A percentile compares a stretch with the other conserved stretches of the same genome.
Evolutionary conservation across 2,113 vertebrate species (phyloP).

Genomic region (Garra rufa): DNA sequence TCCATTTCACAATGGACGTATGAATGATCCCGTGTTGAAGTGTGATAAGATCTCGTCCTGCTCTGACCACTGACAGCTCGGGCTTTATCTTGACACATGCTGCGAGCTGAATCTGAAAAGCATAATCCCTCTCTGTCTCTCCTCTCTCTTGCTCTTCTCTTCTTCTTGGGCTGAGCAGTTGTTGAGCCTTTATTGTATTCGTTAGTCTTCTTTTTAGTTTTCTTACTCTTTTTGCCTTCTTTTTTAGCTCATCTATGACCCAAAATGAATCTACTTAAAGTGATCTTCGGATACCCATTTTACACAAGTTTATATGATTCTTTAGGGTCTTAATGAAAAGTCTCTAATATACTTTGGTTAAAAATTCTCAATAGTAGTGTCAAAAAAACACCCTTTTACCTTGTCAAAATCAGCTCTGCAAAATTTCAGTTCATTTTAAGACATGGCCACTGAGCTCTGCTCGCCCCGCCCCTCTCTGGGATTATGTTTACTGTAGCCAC

Average conservation of each 20-base stretch:
- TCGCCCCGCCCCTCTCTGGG: too few species aligned
- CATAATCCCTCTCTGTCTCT: conserved; percentile 1
- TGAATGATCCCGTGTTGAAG: conserved; percentile 52
- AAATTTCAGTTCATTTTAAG: too few species aligned
- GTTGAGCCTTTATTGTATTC: neutral
- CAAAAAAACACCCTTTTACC: too few species aligned
- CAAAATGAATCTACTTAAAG: too few species aligned
- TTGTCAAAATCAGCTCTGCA: too few species aligned
- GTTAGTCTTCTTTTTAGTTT: neutral
- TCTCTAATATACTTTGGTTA: too few species aligned
- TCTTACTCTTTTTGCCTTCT: neutral
- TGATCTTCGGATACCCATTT: too few species aligned
- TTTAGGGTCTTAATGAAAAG: too few species aligned
- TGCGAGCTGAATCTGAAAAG: conserved; percentile 36
- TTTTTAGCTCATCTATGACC: neutral
- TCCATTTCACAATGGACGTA: conserved; percentile 44
- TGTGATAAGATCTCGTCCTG: conserved; percentile 40
- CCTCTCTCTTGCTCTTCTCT: conserved; percentile 13
- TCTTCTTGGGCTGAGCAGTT: neutral
- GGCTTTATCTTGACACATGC: conserved; percentile 43
- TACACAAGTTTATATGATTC: too few species aligned
- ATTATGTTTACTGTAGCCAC: too few species aligned
- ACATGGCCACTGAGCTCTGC: too few species aligned
- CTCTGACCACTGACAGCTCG: conserved; percentile 30
- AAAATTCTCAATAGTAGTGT: too few species aligned